Base-by-base conservation (phyloP, 2,888 invertebrate species). In the Lypha dubia region DNA sequence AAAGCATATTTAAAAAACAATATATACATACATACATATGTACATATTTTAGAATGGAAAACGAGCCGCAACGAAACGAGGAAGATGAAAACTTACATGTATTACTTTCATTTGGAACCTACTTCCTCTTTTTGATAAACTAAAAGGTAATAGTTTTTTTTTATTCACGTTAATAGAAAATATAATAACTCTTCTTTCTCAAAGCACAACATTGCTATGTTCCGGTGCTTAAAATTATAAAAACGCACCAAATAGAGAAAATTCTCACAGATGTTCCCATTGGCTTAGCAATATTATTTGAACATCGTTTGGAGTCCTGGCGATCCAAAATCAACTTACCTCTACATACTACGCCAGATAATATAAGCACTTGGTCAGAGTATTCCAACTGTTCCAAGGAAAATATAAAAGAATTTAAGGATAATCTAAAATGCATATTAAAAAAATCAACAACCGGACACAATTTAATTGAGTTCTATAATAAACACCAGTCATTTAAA, bases 231-330 rank as follows among this genome's bases (percentile, higher is more conserved):
- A 68, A 51, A 53, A 32, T 68, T 49, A 67, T 67, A 20, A 67
- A 67, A 35, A 3, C 49, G 3, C 49, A 67, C 20, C 67, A 67
- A 28, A 68, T 68, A 35, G 67, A 68, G 22, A 51, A 68, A 38
- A 9, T 68, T 28, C 51, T 70, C 13, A 20, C 38, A 56, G 28
- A 70, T 70, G 56, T 70, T 51, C 68, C 68, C 5, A n/a, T 68
- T 38, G 68, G 68, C 5, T 24, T 24, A 41, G 53, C 51, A 24
- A 68, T 68, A 53, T 15, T 68, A 9, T 67, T 67, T 51, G 67
- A 67, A 20, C 35, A 67, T 67, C 41, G 20, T 67, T 67, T 38
- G 15, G 68, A 68, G 51, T 53, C 68, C 20, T 53, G 68, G 68
- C 13, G 53, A 38, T 38, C n/a, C 3, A 49, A 68, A 53, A 68